Conservation (phyloP, 1,140 invertebrate genomes). For the Thereuonema tuberculata region DNA sequence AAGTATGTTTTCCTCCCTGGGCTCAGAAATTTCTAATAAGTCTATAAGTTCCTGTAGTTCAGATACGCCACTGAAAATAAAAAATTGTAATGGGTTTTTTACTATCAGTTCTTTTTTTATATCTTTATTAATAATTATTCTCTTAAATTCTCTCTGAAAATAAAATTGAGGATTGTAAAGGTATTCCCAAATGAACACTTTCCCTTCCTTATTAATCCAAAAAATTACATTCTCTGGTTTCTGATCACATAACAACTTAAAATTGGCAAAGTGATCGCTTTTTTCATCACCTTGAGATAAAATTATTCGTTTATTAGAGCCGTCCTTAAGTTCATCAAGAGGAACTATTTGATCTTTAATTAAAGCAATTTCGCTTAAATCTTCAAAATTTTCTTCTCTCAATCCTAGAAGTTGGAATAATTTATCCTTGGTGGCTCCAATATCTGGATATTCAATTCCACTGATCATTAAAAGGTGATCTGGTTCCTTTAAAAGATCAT, state of each 20-base stretch:
- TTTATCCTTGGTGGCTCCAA: background rate
- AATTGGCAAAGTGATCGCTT: too few species aligned
- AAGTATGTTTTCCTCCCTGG: background rate
- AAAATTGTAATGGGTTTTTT: background rate
- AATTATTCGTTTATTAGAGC: background rate
- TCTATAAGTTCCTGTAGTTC: too few species aligned
- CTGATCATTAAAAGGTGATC: background rate
- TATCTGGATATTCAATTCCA: background rate
- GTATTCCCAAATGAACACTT: background rate
- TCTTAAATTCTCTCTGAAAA: background rate
- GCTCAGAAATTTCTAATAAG: background rate
- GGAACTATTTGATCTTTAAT: background rate
- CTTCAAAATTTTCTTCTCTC: background rate
- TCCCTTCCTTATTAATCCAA: background rate
- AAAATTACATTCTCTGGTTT: background rate
- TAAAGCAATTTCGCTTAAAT: background rate
- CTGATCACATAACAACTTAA: background rate
- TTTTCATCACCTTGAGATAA: too few species aligned
- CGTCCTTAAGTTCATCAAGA: background rate
- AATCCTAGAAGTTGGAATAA: background rate
- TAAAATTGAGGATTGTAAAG: background rate
- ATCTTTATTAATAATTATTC: background rate
- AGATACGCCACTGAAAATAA: background rate
- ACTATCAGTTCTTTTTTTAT: background rate
- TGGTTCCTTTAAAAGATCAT: background rate